Evolutionary conservation across 2,888 invertebrate species (phyloP), one percentile per base, ranked within the genome.

Genomic region (Hemistola chrysoprasaria): DNA sequence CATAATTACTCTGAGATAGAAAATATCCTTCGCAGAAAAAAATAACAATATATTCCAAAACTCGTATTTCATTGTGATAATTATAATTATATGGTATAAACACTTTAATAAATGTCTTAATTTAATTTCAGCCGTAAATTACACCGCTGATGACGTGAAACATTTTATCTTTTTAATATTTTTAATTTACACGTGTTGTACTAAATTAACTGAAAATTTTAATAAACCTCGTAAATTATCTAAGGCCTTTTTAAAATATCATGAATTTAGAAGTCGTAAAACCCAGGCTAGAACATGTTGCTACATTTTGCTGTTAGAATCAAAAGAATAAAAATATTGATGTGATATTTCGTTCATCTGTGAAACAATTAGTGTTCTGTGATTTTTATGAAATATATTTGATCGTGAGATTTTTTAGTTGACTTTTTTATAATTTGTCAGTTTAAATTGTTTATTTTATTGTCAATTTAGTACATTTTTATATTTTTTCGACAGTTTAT

Each of bases 241-340:
- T 26, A 47, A 50, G 39, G 27, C 35, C 41, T 11, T 30, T 11
- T 22, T 29, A 30, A 25, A 53, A 50, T 47, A 30, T 36, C 27
- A 31, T 38, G 27, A 45, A 35, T 27, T 40, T 41, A 20, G n/a
- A 20, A 10, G 16, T 7, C 8, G 34, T 24, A 33, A 37, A 47
- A 29, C n/a, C 29, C 44, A 44, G 30, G 38, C 23, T 20, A 24
- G 10, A 6, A 23, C 27, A 20, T 27, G 31, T 35, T 22, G 7
- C 6, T 6, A 30, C 22, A 11, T 31, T 41, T 44, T 40, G 31
- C 23, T 9, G 23, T 0, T 22, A 22, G 22, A 27, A 22, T 20
- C 11, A 10, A 33, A 31, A 26, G 26, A 25, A 34, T 20, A 8
- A 11, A 34, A 24, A 40, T 16, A 24, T 23, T 8, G 28, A 23